These are phyloP conservation scores for Lepidurus apus DNA, from an alignment of 1,140 invertebrate genomes.

Conservation along the genomic window DNA sequence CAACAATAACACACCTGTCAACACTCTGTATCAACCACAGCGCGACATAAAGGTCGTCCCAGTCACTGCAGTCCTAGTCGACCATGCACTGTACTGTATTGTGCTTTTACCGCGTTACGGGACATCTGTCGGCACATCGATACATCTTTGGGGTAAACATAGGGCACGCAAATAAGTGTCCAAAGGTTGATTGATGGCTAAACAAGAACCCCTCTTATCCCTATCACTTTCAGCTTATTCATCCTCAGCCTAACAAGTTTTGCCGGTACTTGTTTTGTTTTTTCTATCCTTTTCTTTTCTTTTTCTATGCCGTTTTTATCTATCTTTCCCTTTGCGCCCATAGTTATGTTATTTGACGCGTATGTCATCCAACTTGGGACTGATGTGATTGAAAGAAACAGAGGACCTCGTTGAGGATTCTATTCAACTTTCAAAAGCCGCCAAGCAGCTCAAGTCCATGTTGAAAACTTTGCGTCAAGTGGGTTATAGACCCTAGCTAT, in stretches of 20 bases:
- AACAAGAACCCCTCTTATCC: not conserved
- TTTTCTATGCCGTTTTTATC: slow-evolving; percentile 33
- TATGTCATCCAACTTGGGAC: too few species aligned
- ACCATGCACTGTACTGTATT: too few species aligned
- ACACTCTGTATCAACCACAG: not conserved
- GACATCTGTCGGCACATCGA: not conserved
- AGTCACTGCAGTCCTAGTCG: too few species aligned
- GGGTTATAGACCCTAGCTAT: not conserved
- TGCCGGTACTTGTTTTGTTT: too few species aligned
- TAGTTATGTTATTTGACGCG: too few species aligned
- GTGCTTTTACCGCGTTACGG: not conserved
- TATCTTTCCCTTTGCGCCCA: not conserved
- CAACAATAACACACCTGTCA: not conserved
- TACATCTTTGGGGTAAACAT: not conserved
- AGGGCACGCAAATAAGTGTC: slow-evolving; percentile 14
- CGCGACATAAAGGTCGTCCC: too few species aligned
- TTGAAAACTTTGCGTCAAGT: slow-evolving; percentile 7
- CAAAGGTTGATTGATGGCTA: not conserved
- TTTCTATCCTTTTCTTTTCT: slow-evolving; percentile 24
- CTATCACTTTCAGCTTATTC: slow-evolving; percentile 11
- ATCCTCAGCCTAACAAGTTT: too few species aligned
- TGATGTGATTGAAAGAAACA: not conserved
- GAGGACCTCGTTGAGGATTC: not conserved
- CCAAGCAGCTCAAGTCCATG: not conserved
- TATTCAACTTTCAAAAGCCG: not conserved